A percentile compares a stretch with the other conserved stretches of the same genome.
Evolutionary conservation across 1,140 invertebrate genomes (phyloP).

Genomic region (Euwallacea similis): DNA sequence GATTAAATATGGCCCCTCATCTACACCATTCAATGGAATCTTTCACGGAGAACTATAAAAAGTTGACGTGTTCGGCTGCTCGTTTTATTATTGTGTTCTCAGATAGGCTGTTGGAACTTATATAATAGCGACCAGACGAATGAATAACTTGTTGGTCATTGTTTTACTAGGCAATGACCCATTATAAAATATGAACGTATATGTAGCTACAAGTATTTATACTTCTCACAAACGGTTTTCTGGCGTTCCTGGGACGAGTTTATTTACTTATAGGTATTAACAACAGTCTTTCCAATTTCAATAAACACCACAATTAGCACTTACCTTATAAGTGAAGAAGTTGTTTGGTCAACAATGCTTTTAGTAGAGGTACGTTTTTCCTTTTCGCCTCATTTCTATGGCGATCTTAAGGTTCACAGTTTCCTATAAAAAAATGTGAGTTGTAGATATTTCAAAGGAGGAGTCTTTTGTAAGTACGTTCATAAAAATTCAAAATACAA

Average conservation of each 20-base stretch:
- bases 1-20: too few relatives aligned
- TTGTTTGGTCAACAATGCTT: conserved; percentile 8
- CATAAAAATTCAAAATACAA: too few relatives aligned
- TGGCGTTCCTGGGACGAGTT: conserved; percentile 10
- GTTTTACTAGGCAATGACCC: conserved; percentile 10
- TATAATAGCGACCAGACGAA: background rate
- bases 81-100: background rate
- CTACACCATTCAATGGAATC: too few relatives aligned
- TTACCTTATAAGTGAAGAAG: conserved; percentile 28
- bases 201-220: conserved; percentile 10
- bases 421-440: too few relatives aligned
- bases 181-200: conserved; percentile 13
- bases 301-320: conserved; percentile 30
- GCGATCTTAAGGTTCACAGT: too few relatives aligned
- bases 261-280: conserved; percentile 20
- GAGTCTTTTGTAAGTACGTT: too few relatives aligned
- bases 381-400: too few relatives aligned
- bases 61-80: background rate
- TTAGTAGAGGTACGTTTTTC: background rate
- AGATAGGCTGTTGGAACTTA: background rate
- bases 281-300: conserved; percentile 17
- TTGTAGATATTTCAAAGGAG: too few relatives aligned
- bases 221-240: conserved; percentile 12
- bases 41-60: background rate
- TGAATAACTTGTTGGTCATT: background rate